Percentiles rank a stretch among this genome's conserved stretches.
Conservation (phyloP, 1,140 invertebrate genomes). For the Bombus terrestris region DNA sequence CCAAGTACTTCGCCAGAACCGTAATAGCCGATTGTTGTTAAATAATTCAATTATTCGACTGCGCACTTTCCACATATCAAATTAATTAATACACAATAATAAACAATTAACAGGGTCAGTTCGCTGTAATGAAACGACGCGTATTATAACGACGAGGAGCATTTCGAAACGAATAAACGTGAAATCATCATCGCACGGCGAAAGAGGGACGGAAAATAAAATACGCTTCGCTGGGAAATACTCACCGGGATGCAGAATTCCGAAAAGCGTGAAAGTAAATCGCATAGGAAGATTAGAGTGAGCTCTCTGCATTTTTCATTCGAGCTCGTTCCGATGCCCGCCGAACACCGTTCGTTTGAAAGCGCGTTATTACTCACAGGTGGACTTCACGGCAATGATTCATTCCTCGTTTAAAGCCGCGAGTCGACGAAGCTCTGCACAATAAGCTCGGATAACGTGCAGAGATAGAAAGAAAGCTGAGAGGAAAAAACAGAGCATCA, state of each 20-base stretch:
- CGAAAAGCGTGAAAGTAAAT: conserved; percentile 39
- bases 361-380: conserved; percentile 17
- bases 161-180: neutral
- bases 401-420: conserved; percentile 45
- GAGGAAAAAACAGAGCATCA: neutral
- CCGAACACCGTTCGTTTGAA: neutral
- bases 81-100: neutral
- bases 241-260: too few relatives aligned
- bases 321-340: conserved; percentile 8
- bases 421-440: conserved; percentile 18
- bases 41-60: neutral
- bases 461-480: neutral
- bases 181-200: neutral
- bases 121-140: neutral
- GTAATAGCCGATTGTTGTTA: neutral
- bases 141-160: neutral
- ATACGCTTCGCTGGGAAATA: neutral
- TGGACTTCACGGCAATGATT: conserved; percentile 41
- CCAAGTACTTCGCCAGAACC: too few relatives aligned
- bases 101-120: neutral
- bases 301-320: conserved; percentile 21
- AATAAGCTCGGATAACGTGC: conserved; percentile 35
- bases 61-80: neutral
- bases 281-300: conserved; percentile 24
- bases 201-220: neutral